Percentiles rank a stretch among this genome's conserved stretches.
These are phyloP conservation scores for Seriola quinqueradiata DNA, from an alignment of 2,113 vertebrate species.

Conservation along the genomic window DNA sequence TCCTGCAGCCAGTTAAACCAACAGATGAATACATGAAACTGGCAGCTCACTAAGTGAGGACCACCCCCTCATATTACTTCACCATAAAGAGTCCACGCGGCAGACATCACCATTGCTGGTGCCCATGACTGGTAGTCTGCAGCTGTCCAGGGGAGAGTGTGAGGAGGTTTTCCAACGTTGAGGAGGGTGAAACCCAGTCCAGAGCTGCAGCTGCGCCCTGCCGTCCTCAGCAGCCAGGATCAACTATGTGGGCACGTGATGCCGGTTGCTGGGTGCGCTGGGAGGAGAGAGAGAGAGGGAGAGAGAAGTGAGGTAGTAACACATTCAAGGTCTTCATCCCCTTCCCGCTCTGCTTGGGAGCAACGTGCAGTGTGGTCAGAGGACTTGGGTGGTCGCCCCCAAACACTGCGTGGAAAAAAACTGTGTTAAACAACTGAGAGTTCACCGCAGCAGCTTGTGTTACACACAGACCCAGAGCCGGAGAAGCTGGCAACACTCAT, in stretches of 20 bases:
- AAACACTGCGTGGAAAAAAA: conserved; percentile 47
- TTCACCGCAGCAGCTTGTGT: conserved; percentile 47
- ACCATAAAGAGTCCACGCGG: not conserved
- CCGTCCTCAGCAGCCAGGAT: conserved; percentile 55
- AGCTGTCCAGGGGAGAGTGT: conserved; percentile 47
- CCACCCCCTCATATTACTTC: not conserved
- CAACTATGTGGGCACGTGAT: conserved; percentile 54
- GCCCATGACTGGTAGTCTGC: conserved; percentile 15
- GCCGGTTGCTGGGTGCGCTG: conserved; percentile 24
- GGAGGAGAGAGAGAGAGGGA: conserved; percentile 12
- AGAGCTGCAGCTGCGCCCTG: conserved; percentile 62
- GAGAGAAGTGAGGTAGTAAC: conserved; percentile 35
- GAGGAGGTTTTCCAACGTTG: conserved; percentile 43
- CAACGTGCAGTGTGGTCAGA: conserved; percentile 39
- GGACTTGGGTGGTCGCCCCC: conserved; percentile 60
- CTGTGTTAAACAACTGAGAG: conserved; percentile 31
- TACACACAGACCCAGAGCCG: conserved; percentile 32
- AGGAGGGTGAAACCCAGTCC: conserved; percentile 56
- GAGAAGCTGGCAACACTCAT: conserved; percentile 20
- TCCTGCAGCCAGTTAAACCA: not conserved
- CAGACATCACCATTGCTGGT: not conserved
- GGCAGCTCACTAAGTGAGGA: not conserved
- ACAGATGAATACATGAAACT: not conserved
- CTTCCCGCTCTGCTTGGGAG: conserved; percentile 38
- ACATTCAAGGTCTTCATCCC: conserved; percentile 28